A percentile compares a stretch with the other conserved stretches of the same genome.
These are phyloP conservation scores for Helicoverpa armigera DNA, from an alignment of 1,140 invertebrate species.

Conservation along the genomic window DNA sequence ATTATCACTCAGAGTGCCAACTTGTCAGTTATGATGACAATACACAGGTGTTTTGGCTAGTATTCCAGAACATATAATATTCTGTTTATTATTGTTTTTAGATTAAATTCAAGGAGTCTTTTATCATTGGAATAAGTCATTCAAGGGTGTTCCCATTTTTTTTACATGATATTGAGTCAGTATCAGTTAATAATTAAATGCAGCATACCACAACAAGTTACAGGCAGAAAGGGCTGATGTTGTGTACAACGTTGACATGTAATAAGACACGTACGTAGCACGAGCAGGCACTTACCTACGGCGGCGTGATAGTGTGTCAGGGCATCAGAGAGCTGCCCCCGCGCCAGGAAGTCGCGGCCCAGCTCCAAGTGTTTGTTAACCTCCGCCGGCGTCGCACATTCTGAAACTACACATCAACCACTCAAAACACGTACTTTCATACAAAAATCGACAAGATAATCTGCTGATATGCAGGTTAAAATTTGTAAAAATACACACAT, in stretches of 20 bases:
- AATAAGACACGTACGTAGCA: not conserved
- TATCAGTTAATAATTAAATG: no score
- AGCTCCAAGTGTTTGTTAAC: constrained; percentile 97
- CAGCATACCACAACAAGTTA: not conserved
- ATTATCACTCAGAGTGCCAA: constrained; percentile 8
- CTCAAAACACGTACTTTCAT: constrained; percentile 58
- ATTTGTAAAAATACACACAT: constrained; percentile 74
- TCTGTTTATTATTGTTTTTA: not conserved
- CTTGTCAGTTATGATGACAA: not conserved
- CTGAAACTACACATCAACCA: constrained; percentile 85
- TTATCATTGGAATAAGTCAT: no score
- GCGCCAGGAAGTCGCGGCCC: constrained; percentile 95
- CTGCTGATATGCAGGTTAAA: constrained; percentile 50
- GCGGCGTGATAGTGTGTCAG: constrained; percentile 99
- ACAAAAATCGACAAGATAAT: constrained; percentile 58
- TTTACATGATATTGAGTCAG: no score
- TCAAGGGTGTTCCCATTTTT: no score
- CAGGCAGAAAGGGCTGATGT: no score
- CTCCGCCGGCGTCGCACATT: constrained; percentile 90
- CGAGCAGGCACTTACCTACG: constrained; percentile 91
- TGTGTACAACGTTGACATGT: not conserved
- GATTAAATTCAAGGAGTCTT: no score
- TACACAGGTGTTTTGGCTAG: not conserved
- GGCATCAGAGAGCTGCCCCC: constrained; percentile 98
- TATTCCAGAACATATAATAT: not conserved